These are phyloP conservation scores for Xestia c-nigrum DNA, from an alignment of 2,888 invertebrate species.

Conservation along the genomic window DNA sequence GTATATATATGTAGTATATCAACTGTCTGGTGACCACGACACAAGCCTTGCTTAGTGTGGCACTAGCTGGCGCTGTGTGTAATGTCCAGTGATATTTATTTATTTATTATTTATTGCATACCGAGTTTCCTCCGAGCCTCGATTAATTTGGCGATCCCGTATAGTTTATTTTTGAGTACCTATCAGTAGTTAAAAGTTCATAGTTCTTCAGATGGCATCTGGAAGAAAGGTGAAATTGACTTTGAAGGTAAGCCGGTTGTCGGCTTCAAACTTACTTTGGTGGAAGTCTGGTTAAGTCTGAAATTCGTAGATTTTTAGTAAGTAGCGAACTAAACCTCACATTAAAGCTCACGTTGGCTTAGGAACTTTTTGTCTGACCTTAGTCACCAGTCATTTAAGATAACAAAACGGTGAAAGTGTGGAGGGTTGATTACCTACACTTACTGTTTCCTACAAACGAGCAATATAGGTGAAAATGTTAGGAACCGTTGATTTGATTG, in stretches of 20 bases:
- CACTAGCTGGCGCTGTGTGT: too few relatives aligned
- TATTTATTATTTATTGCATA: too few relatives aligned
- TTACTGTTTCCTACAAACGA: neutral
- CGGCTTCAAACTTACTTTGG: neutral
- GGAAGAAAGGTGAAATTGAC: neutral
- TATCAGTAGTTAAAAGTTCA: neutral
- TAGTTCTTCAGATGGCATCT: neutral
- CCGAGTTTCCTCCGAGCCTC: neutral
- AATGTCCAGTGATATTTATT: too few relatives aligned
- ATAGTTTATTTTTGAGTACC: neutral
- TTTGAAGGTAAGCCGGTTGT: neutral
- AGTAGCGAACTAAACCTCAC: neutral
- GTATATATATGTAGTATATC: too few relatives aligned
- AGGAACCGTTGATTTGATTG: too few relatives aligned
- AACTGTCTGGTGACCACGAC: too few relatives aligned
- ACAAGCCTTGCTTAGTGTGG: too few relatives aligned
- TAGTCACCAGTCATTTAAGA: neutral
- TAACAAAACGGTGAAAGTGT: too few relatives aligned
- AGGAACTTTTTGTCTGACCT: neutral
- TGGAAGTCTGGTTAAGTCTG: neutral
- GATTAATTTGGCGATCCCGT: neutral
- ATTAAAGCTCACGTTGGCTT: neutral
- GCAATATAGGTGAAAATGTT: neutral
- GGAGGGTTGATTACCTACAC: too few relatives aligned
- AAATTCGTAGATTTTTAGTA: neutral